Evolutionary conservation across 2,113 vertebrate genomes (phyloP), one percentile per base, ranked within the genome.

Genomic region (Natator depressus): DNA sequence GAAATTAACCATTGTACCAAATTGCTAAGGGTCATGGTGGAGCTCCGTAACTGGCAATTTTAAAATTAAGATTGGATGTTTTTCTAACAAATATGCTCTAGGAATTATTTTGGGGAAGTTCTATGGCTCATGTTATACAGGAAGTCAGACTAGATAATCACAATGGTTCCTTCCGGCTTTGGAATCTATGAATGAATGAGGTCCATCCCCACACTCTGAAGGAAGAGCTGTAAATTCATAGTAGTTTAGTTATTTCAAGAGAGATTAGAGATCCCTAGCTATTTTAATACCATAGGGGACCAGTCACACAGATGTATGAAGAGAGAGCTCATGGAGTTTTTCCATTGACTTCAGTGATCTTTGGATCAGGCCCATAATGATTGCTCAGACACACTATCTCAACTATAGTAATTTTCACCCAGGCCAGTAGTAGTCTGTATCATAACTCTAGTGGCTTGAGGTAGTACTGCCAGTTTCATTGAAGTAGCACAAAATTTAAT

Each of bases 201-300:
- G 65, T 72, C 35, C 78, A 42, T 42, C 3, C 0, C 27, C 65
- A 8, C 54, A 82, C 93, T 89, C 16, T 89, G 82, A 3, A 81
- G 0, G 0, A 1, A 42, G 1, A 0, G 0, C 89, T 93, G 6
- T 14, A 87, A 42, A 8, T 46, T 85, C 2, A 53, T 1, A 8
- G 47, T 46, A 78, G 50, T 51, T 62, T 20, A 49, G 10, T 84
- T 65, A 2, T 47, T 69, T 85, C 75, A 88, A 92, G 47, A 80
- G 1, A 49, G 84, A 50, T 57, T 76, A 90, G 53, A 75, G 10
- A 80, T 72, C 87, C 65, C 90, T 78, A 38, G 16, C 11, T 84
- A 51, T n/a, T 38, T 54, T 38, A 8, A 20, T 69, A 69, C 35
- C 17, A 31, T 50, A 53, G 29, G 6, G 20, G 19, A 14, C 8